These are phyloP conservation scores for Zapornia atra DNA, from an alignment of 2,113 vertebrate species.

Conservation along the genomic window DNA sequence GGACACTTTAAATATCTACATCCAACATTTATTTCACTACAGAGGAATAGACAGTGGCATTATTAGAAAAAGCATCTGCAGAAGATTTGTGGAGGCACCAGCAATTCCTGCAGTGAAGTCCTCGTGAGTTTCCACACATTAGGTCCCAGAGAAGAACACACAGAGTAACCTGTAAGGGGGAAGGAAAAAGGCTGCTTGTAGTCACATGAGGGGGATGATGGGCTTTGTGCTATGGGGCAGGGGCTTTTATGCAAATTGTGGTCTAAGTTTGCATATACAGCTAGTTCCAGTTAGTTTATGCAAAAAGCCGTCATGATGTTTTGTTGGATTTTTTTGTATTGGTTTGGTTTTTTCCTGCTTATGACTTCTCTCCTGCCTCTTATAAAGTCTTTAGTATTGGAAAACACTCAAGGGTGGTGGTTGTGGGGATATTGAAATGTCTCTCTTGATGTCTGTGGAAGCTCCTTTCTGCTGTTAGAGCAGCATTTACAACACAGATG, in stretches of 20 bases:
- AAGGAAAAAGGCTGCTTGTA: background rate
- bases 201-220: background rate
- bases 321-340: too few relatives aligned
- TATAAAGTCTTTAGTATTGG: background rate
- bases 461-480: background rate
- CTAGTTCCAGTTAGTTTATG: background rate
- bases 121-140: fast-evolving
- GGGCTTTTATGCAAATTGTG: fast-evolving
- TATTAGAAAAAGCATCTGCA: background rate
- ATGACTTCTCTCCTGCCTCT: background rate
- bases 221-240: background rate
- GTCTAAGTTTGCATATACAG: background rate
- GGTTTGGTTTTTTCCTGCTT: background rate
- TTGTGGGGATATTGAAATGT: background rate
- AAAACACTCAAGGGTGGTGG: background rate
- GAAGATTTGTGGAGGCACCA: background rate
- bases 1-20: background rate
- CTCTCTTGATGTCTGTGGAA: background rate
- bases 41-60: background rate
- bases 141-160: background rate
- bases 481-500: background rate
- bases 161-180: background rate
- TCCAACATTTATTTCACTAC: background rate
- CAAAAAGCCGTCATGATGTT: background rate
- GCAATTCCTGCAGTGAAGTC: background rate